phyloP scores from a whole-genome alignment of 2,888 invertebrate genomes.

The Xestoiulus laeticollis region DNA sequence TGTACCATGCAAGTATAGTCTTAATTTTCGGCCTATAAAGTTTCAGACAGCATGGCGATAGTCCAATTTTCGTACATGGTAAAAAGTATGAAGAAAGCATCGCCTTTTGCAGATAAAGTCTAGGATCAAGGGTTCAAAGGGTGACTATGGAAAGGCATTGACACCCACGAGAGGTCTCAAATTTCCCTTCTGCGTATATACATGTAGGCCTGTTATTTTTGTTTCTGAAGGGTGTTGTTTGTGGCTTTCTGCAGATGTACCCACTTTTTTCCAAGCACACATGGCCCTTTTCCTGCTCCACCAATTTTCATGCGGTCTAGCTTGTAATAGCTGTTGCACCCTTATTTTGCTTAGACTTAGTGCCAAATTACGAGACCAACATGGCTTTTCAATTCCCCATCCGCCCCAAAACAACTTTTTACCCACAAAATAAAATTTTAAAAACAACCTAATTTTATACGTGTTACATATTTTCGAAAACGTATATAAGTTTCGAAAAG shows the following conservation, averaged over 20 bases:
- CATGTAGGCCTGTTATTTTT: slow-evolving; percentile 35
- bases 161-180: neutral
- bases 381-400: neutral
- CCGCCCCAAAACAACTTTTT: neutral
- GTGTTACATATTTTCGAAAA: no score
- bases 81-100: slow-evolving; percentile 8
- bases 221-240: slow-evolving; percentile 41
- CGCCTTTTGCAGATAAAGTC: slow-evolving; percentile 35
- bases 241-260: slow-evolving; percentile 24
- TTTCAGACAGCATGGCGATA: slow-evolving; percentile 36
- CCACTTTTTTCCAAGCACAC: neutral
- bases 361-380: neutral
- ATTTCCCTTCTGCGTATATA: neutral
- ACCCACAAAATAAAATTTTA: neutral
- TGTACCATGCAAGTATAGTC: no score
- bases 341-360: slow-evolving; percentile 17
- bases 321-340: slow-evolving; percentile 28
- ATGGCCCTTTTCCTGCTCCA: slow-evolving; percentile 39
- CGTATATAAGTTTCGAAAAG: no score
- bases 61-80: neutral
- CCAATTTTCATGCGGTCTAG: slow-evolving; percentile 7
- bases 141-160: slow-evolving; percentile 24
- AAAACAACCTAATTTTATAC: no score
- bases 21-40: neutral
- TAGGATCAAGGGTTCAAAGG: slow-evolving; percentile 38